These are phyloP conservation scores for Gymnoscopelus braueri DNA, from an alignment of 2,797 vertebrate species.

Conservation along the genomic window DNA sequence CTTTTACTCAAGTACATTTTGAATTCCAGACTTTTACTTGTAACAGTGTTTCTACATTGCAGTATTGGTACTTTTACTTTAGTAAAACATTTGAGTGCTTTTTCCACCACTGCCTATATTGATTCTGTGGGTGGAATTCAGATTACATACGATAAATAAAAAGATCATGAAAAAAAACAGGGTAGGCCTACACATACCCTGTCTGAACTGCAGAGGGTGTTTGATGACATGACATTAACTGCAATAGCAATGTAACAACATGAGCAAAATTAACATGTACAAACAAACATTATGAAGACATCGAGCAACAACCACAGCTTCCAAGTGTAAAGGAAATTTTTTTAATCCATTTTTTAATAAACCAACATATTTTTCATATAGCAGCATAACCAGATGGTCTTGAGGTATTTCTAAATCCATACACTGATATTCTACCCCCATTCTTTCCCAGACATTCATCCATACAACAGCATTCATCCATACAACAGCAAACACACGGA, in stretches of 20 bases:
- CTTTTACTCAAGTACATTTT: too few relatives aligned
- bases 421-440: constrained; percentile 69
- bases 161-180: too few relatives aligned
- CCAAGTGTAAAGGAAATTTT: constrained; percentile 79
- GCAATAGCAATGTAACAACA: not conserved
- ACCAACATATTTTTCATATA: constrained; percentile 85
- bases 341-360: constrained; percentile 81
- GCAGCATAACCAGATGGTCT: constrained; percentile 92
- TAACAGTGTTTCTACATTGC: too few relatives aligned
- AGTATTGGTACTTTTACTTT: too few relatives aligned
- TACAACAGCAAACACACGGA: constrained; percentile 41
- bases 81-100: too few relatives aligned
- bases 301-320: constrained; percentile 30
- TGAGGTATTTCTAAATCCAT: constrained; percentile 92
- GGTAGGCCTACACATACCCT: too few relatives aligned
- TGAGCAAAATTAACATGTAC: not conserved
- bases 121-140: too few relatives aligned
- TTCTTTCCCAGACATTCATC: constrained; percentile 51
- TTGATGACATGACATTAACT: too few relatives aligned
- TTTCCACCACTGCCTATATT: too few relatives aligned
- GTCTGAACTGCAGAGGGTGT: too few relatives aligned
- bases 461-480: constrained; percentile 50
- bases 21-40: too few relatives aligned
- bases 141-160: too few relatives aligned
- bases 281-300: not conserved